Conservation (phyloP, 2,113 vertebrate genomes). For the Castor canadensis region DNA sequence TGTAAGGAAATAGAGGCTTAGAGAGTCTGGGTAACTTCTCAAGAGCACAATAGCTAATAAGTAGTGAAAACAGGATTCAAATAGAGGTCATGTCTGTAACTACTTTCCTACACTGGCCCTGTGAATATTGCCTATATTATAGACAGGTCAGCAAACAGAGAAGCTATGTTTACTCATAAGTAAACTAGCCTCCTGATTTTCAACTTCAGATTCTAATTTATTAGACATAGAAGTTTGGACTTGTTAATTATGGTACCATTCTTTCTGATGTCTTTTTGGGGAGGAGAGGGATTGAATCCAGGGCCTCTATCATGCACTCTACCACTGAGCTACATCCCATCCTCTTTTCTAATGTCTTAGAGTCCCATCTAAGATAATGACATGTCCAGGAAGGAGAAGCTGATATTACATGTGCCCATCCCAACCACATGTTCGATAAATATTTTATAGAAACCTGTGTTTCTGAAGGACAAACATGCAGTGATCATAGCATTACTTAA, state of each 20-base stretch:
- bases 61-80: not conserved
- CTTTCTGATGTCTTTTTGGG: not conserved
- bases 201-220: not conserved
- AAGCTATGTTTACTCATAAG: not conserved
- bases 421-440: not conserved
- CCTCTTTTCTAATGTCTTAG: not conserved
- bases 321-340: not conserved
- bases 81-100: not conserved
- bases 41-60: not conserved
- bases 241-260: not conserved
- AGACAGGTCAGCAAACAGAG: not conserved
- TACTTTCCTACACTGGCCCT: not conserved
- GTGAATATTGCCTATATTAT: not conserved
- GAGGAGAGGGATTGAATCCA: not conserved
- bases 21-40: not conserved
- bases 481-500: not conserved
- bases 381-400: not conserved
- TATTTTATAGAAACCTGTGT: not conserved
- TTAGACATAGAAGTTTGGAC: not conserved
- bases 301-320: not conserved
- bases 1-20: not conserved
- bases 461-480: slow-evolving; percentile 12
- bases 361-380: not conserved
- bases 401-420: not conserved
- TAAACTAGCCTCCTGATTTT: not conserved